Conservation (phyloP, 2,888 invertebrate species). For the Scaptomyza cyrtandrae region DNA sequence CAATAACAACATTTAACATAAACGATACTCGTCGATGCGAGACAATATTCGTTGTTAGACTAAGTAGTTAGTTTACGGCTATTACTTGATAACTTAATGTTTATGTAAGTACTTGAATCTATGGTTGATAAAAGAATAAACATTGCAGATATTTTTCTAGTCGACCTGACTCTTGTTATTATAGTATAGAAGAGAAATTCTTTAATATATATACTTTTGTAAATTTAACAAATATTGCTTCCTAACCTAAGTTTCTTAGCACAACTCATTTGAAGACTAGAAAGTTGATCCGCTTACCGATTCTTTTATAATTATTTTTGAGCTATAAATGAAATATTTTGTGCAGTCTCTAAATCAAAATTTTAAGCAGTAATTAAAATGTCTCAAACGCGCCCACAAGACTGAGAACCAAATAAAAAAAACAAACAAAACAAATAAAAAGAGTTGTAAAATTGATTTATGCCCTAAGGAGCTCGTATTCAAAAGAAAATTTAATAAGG, state of each 20-base stretch:
- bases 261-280: not conserved
- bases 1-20: constrained; percentile 46
- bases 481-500: constrained; percentile 78
- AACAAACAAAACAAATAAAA: constrained; percentile 30
- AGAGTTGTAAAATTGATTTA: constrained; percentile 76
- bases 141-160: no score
- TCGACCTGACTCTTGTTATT: no score
- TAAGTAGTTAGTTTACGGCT: not conserved
- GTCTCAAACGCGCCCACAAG: constrained; percentile 52
- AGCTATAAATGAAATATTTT: not conserved
- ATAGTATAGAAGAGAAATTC: no score
- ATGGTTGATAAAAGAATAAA: no score
- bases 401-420: constrained; percentile 3
- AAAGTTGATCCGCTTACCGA: constrained; percentile 28
- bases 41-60: not conserved
- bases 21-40: constrained; percentile 1
- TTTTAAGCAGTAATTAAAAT: constrained; percentile 73
- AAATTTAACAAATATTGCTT: not conserved
- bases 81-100: not conserved
- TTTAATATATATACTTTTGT: no score
- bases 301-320: constrained; percentile 8
- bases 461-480: constrained; percentile 56
- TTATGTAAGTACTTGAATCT: no score
- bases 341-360: constrained; percentile 60
- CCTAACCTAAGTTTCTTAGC: not conserved